Percentiles rank a stretch among this genome's conserved stretches.
phyloP scores from a whole-genome alignment of 2,888 invertebrate species.

The Meiosimyza decipiens region DNA sequence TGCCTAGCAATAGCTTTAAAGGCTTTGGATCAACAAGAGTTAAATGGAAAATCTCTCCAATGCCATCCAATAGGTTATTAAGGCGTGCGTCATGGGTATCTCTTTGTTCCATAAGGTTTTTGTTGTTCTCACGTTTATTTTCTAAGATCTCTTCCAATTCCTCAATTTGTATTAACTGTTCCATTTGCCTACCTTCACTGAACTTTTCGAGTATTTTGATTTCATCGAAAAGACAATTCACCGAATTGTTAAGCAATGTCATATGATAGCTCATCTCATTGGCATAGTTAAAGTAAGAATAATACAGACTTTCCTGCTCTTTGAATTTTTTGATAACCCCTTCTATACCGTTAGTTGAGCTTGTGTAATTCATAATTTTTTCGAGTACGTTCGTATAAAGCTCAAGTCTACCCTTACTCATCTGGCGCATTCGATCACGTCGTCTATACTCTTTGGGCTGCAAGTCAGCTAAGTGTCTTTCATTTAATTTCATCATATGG shows the following conservation, averaged over 20 bases:
- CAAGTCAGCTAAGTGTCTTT: slow-evolving; percentile 56
- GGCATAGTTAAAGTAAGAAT: slow-evolving; percentile 65
- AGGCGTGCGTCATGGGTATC: slow-evolving; percentile 53
- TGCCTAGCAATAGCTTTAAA: slow-evolving; percentile 69
- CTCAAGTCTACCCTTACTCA: slow-evolving; percentile 58
- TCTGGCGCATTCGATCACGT: slow-evolving; percentile 57
- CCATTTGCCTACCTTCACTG: no score
- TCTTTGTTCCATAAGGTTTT: slow-evolving; percentile 45
- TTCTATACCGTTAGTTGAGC: slow-evolving; percentile 52
- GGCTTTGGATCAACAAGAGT: slow-evolving; percentile 69
- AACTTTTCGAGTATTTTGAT: slow-evolving; percentile 45
- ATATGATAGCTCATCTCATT: slow-evolving; percentile 65
- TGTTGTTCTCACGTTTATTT: slow-evolving; percentile 51
- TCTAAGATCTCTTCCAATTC: slow-evolving; percentile 47
- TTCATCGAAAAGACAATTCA: slow-evolving; percentile 60
- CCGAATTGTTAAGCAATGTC: slow-evolving; percentile 58
- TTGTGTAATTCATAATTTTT: slow-evolving; percentile 60
- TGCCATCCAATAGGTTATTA: slow-evolving; percentile 53
- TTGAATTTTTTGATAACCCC: slow-evolving; percentile 63
- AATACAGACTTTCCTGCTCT: slow-evolving; percentile 64
- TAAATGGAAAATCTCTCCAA: slow-evolving; percentile 62
- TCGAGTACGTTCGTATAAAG: slow-evolving; percentile 59
- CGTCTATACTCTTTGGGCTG: slow-evolving; percentile 63
- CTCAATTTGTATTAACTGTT: no score
- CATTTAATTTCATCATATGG: slow-evolving; percentile 56